Percentiles rank a stretch among this genome's conserved stretches.
Conservation (phyloP, 2,113 vertebrate genomes). For the Drymodes brunneopygia region DNA sequence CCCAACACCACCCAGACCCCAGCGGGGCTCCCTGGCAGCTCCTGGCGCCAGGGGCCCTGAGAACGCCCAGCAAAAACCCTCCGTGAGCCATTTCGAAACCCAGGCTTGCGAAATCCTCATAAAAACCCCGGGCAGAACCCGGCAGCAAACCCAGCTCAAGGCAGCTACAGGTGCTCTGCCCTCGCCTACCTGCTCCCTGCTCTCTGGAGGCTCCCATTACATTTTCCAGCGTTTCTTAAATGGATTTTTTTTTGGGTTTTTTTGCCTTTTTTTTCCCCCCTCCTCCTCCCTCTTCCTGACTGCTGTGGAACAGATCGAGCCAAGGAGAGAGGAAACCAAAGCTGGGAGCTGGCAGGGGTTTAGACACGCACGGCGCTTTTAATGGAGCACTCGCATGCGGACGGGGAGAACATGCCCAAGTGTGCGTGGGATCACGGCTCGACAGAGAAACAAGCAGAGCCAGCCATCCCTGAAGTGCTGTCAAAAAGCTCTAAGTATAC, state of each 20-base stretch:
- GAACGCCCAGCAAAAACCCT: not conserved
- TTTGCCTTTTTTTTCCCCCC: accelerated
- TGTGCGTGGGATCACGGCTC: not conserved
- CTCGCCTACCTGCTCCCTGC: not conserved
- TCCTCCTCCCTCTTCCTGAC: not conserved
- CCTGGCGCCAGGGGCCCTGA: accelerated
- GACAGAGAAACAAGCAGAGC: not conserved
- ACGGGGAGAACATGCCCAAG: not conserved
- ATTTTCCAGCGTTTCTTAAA: not conserved
- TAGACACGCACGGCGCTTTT: not conserved
- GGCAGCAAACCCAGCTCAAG: not conserved
- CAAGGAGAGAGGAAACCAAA: not conserved
- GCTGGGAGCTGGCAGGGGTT: not conserved
- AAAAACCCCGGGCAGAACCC: not conserved
- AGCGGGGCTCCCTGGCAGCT: not conserved
- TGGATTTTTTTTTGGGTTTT: too few species aligned
- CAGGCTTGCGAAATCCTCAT: not conserved
- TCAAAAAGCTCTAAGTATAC: not conserved
- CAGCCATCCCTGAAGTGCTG: not conserved
- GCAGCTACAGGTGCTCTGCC: constrained; percentile 32
- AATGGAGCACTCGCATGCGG: not conserved
- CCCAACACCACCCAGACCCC: not conserved
- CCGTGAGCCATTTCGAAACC: not conserved
- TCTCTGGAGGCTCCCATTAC: not conserved
- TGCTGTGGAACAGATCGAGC: not conserved